Evolutionary conservation across 2,113 vertebrate species (phyloP).

Genomic region (Penelope pileata): DNA sequence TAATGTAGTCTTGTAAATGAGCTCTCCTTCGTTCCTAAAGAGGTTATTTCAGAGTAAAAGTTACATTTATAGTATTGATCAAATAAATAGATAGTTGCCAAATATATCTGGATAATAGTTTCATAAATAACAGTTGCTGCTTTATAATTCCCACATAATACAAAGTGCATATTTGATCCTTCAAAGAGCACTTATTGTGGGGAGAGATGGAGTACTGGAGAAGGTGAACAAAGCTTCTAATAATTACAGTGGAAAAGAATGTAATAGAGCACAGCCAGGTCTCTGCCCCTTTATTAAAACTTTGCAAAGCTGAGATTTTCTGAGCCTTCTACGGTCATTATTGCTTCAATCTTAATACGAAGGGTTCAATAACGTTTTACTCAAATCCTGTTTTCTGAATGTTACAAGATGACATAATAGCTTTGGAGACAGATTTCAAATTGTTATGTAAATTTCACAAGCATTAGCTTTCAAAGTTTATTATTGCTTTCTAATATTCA

Average conservation of each 20-base stretch:
- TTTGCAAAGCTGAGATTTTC: neutral
- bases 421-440: slow-evolving; percentile 25
- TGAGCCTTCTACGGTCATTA: accelerated
- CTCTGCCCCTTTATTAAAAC: neutral
- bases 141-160: neutral
- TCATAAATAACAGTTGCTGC: neutral
- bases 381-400: slow-evolving; percentile 8
- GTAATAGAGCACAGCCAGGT: neutral
- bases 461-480: slow-evolving; percentile 34
- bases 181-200: neutral
- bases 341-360: neutral
- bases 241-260: neutral
- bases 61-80: slow-evolving; percentile 37
- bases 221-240: neutral
- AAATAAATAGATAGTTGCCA: slow-evolving; percentile 28
- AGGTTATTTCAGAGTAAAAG: neutral
- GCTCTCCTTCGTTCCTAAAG: neutral
- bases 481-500: slow-evolving; percentile 36
- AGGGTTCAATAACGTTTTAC: neutral
- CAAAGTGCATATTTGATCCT: neutral
- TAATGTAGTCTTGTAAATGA: neutral
- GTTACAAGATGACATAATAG: neutral
- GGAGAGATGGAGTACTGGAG: neutral
- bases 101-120: slow-evolving; percentile 6
- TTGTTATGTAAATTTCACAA: slow-evolving; percentile 41